phyloP scores from a whole-genome alignment of 2,888 invertebrate genomes.

The Sesia apiformis region DNA sequence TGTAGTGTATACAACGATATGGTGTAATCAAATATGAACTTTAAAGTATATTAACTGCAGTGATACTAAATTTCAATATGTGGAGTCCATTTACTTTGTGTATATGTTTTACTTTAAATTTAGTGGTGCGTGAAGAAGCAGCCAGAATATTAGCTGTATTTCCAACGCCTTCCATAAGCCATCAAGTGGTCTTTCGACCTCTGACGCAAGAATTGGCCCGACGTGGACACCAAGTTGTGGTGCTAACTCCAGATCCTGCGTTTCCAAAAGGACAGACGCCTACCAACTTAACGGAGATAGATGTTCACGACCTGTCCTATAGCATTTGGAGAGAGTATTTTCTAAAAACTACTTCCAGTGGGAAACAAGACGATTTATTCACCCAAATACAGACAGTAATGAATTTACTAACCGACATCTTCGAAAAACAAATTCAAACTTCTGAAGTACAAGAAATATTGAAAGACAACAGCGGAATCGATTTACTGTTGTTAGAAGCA shows the following conservation, averaged over 20 bases:
- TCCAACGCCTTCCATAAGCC: conserved; percentile 52
- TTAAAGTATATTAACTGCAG: too few species aligned
- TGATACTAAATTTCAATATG: too few species aligned
- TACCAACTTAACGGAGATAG: conserved; percentile 45
- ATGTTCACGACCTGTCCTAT: conserved; percentile 32
- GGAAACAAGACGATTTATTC: conserved; percentile 7
- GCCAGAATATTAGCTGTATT: conserved; percentile 43
- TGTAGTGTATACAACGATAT: too few species aligned
- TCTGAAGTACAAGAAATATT: conserved; percentile 12
- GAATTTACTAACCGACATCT: conserved; percentile 7
- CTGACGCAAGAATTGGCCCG: conserved; percentile 43
- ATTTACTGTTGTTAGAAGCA: conserved; percentile 31
- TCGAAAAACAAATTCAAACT: conserved; percentile 12
- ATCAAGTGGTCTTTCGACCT: conserved; percentile 50
- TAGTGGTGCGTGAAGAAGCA: conserved; percentile 7
- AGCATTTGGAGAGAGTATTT: conserved; percentile 8
- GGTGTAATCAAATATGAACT: too few species aligned
- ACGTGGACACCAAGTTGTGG: conserved; percentile 56
- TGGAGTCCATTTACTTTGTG: too few species aligned
- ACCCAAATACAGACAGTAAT: conserved; percentile 8
- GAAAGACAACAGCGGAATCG: conserved; percentile 20
- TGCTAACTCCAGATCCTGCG: conserved; percentile 49
- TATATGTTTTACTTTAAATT: background rate
- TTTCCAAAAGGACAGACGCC: conserved; percentile 27
- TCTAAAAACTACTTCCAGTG: conserved; percentile 1